Evolutionary conservation across 2,797 vertebrate species (phyloP).

Genomic region (Sebastes goodei): DNA sequence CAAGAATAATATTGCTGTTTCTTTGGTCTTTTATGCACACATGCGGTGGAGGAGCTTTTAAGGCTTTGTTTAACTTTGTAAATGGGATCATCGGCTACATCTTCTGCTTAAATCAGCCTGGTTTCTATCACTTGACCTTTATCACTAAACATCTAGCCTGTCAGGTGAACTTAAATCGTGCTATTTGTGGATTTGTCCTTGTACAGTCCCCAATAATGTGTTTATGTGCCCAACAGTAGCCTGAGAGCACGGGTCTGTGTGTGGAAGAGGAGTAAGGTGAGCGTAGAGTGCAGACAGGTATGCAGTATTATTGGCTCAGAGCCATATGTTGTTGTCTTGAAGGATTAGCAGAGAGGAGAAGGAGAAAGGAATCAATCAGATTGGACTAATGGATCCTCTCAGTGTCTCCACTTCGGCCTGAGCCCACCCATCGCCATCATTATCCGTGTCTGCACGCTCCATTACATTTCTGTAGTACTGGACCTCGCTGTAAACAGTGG

Average conservation of each 20-base stretch:
- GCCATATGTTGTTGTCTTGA: slow-evolving; percentile 70
- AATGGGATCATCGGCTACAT: neutral
- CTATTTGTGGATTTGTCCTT: neutral
- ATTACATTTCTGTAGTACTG: slow-evolving; percentile 33
- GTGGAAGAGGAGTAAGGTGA: slow-evolving; percentile 37
- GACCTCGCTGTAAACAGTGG: neutral
- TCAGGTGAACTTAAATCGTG: neutral
- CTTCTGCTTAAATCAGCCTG: neutral
- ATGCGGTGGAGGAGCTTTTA: neutral
- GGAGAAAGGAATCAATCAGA: slow-evolving; percentile 73
- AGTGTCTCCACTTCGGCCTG: slow-evolving; percentile 31
- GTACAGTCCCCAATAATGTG: neutral
- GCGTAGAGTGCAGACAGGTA: slow-evolving; percentile 21
- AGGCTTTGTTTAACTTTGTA: neutral
- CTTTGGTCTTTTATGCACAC: neutral
- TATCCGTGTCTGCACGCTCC: slow-evolving; percentile 43
- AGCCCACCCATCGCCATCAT: slow-evolving; percentile 40
- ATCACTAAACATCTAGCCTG: neutral
- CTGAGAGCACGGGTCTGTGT: slow-evolving; percentile 3
- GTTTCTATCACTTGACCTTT: neutral
- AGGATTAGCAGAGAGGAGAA: slow-evolving; percentile 62
- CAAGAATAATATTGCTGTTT: neutral
- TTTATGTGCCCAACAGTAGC: neutral
- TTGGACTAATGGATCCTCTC: slow-evolving; percentile 68
- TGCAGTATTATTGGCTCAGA: slow-evolving; percentile 59